Base-by-base conservation (phyloP, 2,888 invertebrate genomes). In the Clanis bilineata region DNA sequence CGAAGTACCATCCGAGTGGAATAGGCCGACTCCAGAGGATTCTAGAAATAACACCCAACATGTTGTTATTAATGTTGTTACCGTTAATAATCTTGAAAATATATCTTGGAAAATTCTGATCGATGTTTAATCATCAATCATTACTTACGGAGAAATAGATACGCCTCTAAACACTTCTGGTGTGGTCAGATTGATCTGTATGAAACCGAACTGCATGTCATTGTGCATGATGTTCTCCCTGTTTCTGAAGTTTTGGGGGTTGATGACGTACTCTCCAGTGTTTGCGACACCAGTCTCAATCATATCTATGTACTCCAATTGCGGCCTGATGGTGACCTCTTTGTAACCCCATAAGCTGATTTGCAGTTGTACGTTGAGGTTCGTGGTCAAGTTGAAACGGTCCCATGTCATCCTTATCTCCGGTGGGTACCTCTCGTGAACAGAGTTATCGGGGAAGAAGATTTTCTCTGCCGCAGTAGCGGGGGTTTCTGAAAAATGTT, bases 1-100 rank as follows among this genome's bases (percentile, higher is more conserved):
- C 94, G 79, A 98, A 98, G 82, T 98, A 98, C 98, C 98, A 98
- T 0, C 94, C 97, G 10, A 98, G 88, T 1, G 98, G 98, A 66
- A 98, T 96, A 0, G 98, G 98, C 61, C 95, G 94, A 76, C 97
- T 97, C 98, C 98, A 98, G 10, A 98, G 92, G 0, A 96, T 93
- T 0, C 94, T 94, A 77, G 41, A 68, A 74, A 44, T 7, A 45
- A 36, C 2, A 12, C 12, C 9, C 12, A 10, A 12, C 12, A 12
- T 1, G 3, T 25, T 6, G 25, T 36, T 7, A 12, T 36, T 36
- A 36, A 36, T 36, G 1, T 12, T 36, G 9, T 5, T 12, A 36
- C 9, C 9, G 32, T 5, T n/a, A 32, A 32, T 32, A 5, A 9
- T 9, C 5, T 6, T 1, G 3, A 32, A 32, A 32, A 32, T 32